Conservation (phyloP, 37 sponge, comb jelly and placozoan species). For the Beroe ovata region DNA sequence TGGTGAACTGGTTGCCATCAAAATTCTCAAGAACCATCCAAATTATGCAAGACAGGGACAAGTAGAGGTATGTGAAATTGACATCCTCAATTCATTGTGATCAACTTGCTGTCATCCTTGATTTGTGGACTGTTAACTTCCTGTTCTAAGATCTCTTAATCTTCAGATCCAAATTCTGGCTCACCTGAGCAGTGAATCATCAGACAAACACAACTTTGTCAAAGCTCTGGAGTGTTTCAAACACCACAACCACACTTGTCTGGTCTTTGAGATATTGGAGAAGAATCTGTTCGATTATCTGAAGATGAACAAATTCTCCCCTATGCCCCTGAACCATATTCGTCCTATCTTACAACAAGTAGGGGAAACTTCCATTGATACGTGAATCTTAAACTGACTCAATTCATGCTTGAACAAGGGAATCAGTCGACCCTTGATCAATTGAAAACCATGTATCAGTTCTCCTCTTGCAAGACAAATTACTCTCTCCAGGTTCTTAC, state of each 20-base stretch:
- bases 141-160: neutral
- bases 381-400: no score
- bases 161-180: slow-evolving; percentile 72
- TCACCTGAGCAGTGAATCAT: slow-evolving; percentile 70
- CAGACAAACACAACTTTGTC: slow-evolving; percentile 83
- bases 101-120: no score
- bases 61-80: slow-evolving; percentile 77
- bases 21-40: slow-evolving; percentile 87
- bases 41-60: slow-evolving; percentile 92
- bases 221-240: slow-evolving; percentile 85
- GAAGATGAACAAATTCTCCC: slow-evolving; percentile 80
- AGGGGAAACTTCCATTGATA: no score
- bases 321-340: slow-evolving; percentile 83
- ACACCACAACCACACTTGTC: slow-evolving; percentile 87
- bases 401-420: no score
- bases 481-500: slow-evolving; percentile 73
- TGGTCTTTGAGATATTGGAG: slow-evolving; percentile 91
- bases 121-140: no score
- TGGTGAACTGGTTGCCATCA: slow-evolving; percentile 84
- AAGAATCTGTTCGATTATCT: slow-evolving; percentile 91
- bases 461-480: neutral
- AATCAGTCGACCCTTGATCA: no score
- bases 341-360: slow-evolving; percentile 92
- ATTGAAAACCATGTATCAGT: neutral
- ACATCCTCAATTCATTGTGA: no score